These are phyloP conservation scores for Ptychadena robeensis DNA, from an alignment of 2,797 vertebrate species.

Conservation along the genomic window DNA sequence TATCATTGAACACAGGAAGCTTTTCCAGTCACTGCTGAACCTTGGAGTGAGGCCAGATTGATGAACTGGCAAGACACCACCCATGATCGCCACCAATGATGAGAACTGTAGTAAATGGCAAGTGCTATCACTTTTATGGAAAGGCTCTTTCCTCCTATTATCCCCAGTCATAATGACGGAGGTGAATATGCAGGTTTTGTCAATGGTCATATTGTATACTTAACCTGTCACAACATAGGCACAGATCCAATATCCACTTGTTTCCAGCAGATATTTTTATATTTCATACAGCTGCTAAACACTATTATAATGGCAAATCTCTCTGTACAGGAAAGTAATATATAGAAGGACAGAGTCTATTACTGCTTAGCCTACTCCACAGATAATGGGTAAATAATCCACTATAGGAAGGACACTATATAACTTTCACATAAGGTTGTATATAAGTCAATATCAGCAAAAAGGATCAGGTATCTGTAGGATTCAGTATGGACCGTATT, in stretches of 20 bases:
- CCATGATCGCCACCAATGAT: slow-evolving; percentile 21
- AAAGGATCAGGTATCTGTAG: no score
- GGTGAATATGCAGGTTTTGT: slow-evolving; percentile 11
- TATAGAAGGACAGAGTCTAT: background rate
- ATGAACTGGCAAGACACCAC: slow-evolving; percentile 39
- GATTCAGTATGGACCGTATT: no score
- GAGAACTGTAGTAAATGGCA: slow-evolving; percentile 8
- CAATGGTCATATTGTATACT: slow-evolving; percentile 34
- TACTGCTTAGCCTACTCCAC: background rate
- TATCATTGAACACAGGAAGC: slow-evolving; percentile 62
- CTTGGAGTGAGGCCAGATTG: slow-evolving; percentile 62
- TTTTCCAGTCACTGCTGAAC: slow-evolving; percentile 67
- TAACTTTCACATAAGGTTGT: no score
- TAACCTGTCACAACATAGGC: slow-evolving; percentile 17
- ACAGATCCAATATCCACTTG: background rate
- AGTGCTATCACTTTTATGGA: background rate
- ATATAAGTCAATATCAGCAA: no score
- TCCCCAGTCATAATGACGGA: background rate
- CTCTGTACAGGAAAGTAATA: background rate
- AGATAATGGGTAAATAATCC: background rate
- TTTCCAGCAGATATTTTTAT: slow-evolving; percentile 20
- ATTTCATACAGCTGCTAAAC: background rate
- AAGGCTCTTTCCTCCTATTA: slow-evolving; percentile 24
- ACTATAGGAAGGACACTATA: background rate
- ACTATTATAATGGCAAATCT: accelerated